phyloP scores from a whole-genome alignment of 2,888 invertebrate genomes.

The Drepanosiphum platanoidis region DNA sequence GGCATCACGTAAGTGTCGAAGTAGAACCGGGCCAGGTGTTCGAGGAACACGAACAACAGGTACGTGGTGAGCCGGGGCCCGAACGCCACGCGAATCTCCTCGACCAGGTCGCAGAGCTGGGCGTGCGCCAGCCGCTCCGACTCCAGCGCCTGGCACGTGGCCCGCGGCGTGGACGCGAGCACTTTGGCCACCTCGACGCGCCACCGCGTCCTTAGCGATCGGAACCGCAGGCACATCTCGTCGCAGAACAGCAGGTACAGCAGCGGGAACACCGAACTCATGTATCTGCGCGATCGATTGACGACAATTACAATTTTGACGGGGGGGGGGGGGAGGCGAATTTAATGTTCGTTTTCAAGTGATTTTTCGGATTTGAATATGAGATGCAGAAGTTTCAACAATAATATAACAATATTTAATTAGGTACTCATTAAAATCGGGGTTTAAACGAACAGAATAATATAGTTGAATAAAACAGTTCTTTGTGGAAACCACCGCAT shows the following conservation, averaged over 20 bases:
- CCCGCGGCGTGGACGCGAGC: constrained; percentile 19
- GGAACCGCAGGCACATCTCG: constrained; percentile 49
- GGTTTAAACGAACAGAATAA: too few species aligned
- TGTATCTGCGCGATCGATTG: constrained; percentile 44
- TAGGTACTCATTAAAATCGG: too few species aligned
- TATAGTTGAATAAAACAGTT: too few species aligned
- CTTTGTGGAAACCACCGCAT: too few species aligned
- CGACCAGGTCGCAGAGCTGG: constrained; percentile 51
- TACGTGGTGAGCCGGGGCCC: constrained; percentile 46
- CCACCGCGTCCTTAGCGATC: constrained; percentile 42
- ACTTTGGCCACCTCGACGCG: constrained; percentile 40
- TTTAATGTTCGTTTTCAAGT: too few species aligned
- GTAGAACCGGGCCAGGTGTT: constrained; percentile 54
- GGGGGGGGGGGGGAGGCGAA: too few species aligned
- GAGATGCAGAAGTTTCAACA: too few species aligned
- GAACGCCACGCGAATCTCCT: constrained; percentile 45
- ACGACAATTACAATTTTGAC: too few species aligned
- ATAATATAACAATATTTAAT: too few species aligned
- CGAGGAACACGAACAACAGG: constrained; percentile 53
- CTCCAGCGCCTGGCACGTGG: constrained; percentile 44
- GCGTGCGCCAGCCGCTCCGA: constrained; percentile 54
- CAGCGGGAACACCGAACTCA: constrained; percentile 50
- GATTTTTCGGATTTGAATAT: too few species aligned
- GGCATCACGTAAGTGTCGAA: constrained; percentile 54
- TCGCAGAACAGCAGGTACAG: constrained; percentile 50